A percentile compares a stretch with the other conserved stretches of the same genome.
Evolutionary conservation across 2,113 vertebrate species (phyloP).

Genomic region (Lates calcarifer): DNA sequence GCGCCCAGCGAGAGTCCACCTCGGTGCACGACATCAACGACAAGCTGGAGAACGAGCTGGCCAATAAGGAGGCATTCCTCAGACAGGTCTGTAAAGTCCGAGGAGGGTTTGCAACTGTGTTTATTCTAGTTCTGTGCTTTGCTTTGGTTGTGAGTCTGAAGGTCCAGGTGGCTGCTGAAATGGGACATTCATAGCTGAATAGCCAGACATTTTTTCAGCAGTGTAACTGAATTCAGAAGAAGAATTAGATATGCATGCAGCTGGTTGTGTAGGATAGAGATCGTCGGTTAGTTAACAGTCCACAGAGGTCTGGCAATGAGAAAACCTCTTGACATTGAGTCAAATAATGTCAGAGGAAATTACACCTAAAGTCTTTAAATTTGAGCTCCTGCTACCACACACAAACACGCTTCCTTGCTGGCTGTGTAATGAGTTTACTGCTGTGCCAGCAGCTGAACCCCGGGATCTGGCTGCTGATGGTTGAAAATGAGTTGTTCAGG

Average conservation of each 20-base stretch:
- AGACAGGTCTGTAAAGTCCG: slow-evolving; percentile 88
- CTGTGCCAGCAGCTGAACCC: slow-evolving; percentile 35
- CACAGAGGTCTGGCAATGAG: slow-evolving; percentile 17
- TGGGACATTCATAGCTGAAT: neutral
- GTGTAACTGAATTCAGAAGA: neutral
- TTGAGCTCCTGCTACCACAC: slow-evolving; percentile 12
- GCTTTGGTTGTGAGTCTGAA: neutral
- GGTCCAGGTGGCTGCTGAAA: slow-evolving; percentile 36
- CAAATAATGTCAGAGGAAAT: slow-evolving; percentile 50
- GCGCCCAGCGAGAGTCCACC: slow-evolving; percentile 97
- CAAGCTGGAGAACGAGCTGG: slow-evolving; percentile 97
- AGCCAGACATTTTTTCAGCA: neutral
- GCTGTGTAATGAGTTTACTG: slow-evolving; percentile 26
- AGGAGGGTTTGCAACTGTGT: neutral
- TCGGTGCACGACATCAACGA: slow-evolving; percentile 99
- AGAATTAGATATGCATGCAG: neutral
- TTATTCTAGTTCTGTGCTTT: neutral
- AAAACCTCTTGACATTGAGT: slow-evolving; percentile 55
- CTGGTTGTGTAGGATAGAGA: slow-evolving; percentile 11
- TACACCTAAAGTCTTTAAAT: slow-evolving; percentile 1
- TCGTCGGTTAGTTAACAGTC: slow-evolving; percentile 31
- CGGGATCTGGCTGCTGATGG: slow-evolving; percentile 15
- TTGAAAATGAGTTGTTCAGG: slow-evolving; percentile 43
- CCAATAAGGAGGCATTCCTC: slow-evolving; percentile 98
- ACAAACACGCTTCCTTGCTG: slow-evolving; percentile 16